Base-by-base conservation (phyloP, 2,113 vertebrate genomes). In the Stercorarius parasiticus region DNA sequence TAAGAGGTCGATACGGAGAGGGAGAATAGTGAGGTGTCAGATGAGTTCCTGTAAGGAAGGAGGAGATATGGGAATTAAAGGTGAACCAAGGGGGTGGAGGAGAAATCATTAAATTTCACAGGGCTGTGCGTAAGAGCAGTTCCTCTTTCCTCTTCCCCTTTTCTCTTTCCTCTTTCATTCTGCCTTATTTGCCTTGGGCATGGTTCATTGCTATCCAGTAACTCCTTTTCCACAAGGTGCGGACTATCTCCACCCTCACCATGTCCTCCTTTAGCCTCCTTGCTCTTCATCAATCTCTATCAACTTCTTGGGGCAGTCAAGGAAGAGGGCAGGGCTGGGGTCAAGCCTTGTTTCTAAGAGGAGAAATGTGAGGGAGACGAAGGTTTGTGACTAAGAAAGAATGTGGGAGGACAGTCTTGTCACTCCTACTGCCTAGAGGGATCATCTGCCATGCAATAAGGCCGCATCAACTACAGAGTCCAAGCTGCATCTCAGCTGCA, bases 221-320 rank as follows among this genome's bases (percentile, higher is more conserved):
- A 38, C 8, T 32, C 19, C 49, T 52, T 72, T 70, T 77, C 23
- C 40, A 21, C 45, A 40, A 40, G n/a, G 12, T 0, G 0, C 18
- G 88, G 64, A 55, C 20, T 21, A 34, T 36, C 52, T 11, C 18
- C 34, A 53, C 40, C n/a, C 38, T 72, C 40, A 82, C 6, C 13
- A 43, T 49, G 30, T 22, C 13, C 18, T 86, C 34, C 16, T 82
- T 76, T 40, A 58, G 13, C 15, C 32, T 72, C 45, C 40, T n/a
- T 76, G 80, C 52, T 66, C 53, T 96, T 79, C 61, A 67, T 74
- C 74, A 88, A 85, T 64, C 15, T 79, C 38, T 43, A 1, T 38
- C 38, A 49, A 26, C 40, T 88, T 49, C 66, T 56, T 13, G 42
- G 30, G 53, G 50, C 29, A 86, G 34, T 25, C 34, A 86, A 40